These are phyloP conservation scores for Erebia aethiops DNA, from an alignment of 2,888 invertebrate species.

Conservation along the genomic window DNA sequence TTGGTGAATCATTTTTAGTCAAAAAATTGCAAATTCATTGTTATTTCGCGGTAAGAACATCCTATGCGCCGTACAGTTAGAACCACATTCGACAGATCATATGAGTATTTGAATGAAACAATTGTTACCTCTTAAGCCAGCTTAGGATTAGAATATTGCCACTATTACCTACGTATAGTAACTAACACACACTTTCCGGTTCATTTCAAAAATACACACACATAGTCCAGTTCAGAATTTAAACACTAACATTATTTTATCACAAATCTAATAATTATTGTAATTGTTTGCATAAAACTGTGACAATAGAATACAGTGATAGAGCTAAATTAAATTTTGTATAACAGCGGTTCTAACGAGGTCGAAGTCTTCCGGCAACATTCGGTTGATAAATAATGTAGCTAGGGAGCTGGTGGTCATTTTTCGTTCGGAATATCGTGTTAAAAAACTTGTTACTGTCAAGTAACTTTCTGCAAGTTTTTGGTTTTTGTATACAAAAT, in stretches of 20 bases:
- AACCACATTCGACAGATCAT: no score
- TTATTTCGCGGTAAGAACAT: no score
- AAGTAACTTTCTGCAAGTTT: no score
- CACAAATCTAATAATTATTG: neutral
- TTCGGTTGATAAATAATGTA: slow-evolving; percentile 42
- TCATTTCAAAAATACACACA: neutral
- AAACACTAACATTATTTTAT: slow-evolving; percentile 19
- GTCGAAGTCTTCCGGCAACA: slow-evolving; percentile 62
- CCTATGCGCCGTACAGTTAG: no score
- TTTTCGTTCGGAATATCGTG: no score
- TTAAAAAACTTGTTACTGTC: no score
- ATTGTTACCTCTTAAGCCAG: no score
- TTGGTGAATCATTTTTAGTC: no score
- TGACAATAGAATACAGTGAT: slow-evolving; percentile 16
- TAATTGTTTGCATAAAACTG: slow-evolving; percentile 23
- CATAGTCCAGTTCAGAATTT: slow-evolving; percentile 13
- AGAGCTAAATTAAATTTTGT: slow-evolving; percentile 22
- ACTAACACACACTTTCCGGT: slow-evolving; percentile 13
- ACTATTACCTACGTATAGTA: slow-evolving; percentile 24
- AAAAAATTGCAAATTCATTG: no score
- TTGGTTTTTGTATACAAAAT: no score
- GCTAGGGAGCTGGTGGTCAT: no score
- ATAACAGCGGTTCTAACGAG: slow-evolving; percentile 54
- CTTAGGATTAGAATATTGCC: slow-evolving; percentile 20
- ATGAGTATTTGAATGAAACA: no score